phyloP scores from a whole-genome alignment of 2,113 vertebrate species.

The Pituophis catenifer region DNA sequence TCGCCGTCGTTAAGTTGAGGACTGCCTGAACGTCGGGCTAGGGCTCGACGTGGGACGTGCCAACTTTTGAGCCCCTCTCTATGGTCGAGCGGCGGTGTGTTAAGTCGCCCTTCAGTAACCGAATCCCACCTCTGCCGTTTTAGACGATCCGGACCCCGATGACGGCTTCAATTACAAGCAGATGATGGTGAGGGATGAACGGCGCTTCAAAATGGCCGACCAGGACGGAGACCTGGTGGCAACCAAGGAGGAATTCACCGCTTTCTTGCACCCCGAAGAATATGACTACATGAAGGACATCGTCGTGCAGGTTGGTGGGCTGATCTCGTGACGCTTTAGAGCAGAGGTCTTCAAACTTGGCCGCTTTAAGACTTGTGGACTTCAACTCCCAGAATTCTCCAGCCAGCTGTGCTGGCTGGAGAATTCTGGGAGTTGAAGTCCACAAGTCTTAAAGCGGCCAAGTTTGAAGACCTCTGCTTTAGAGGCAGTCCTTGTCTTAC shows the following conservation, averaged over 20 bases:
- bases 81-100: neutral
- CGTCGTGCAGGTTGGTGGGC: slow-evolving; percentile 80
- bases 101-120: neutral
- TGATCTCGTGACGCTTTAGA: too few relatives aligned
- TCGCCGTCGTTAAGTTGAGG: too few relatives aligned
- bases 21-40: too few relatives aligned
- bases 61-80: fast-evolving
- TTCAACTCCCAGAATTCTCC: too few relatives aligned
- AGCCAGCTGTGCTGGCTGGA: too few relatives aligned
- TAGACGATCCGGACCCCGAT: slow-evolving; percentile 87
- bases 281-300: slow-evolving; percentile 91
- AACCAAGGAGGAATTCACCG: slow-evolving; percentile 86
- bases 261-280: slow-evolving; percentile 92
- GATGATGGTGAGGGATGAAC: slow-evolving; percentile 87
- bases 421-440: too few relatives aligned
- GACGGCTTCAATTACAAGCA: slow-evolving; percentile 86
- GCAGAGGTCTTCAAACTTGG: too few relatives aligned
- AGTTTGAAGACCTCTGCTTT: too few relatives aligned
- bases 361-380: too few relatives aligned
- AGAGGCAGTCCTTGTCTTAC: neutral
- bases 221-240: slow-evolving; percentile 79
- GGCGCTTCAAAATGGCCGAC: slow-evolving; percentile 86
- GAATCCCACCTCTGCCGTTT: neutral
- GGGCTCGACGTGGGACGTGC: too few relatives aligned
- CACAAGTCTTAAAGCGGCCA: too few relatives aligned